These are phyloP conservation scores for Uropsilus gracilis DNA, from an alignment of 2,113 vertebrate genomes.

Conservation along the genomic window DNA sequence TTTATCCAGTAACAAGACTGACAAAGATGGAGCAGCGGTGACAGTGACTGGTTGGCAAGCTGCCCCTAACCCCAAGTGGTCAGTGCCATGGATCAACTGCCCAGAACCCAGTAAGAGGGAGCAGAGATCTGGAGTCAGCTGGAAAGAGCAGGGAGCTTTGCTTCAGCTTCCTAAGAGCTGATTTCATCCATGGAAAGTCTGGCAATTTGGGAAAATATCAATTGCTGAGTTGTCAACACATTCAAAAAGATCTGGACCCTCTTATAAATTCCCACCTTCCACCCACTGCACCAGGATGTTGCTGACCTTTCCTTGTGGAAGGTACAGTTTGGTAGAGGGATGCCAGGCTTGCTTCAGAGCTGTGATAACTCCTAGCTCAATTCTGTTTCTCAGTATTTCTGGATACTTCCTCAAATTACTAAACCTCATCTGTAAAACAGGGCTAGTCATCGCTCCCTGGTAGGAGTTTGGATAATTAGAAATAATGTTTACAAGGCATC, in stretches of 20 bases:
- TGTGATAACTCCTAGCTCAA: neutral
- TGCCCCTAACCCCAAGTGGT: no score
- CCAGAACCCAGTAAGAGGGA: neutral
- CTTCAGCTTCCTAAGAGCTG: neutral
- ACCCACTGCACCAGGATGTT: no score
- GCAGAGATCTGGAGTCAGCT: neutral
- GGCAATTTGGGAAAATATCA: neutral
- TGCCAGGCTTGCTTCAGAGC: neutral
- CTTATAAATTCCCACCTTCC: neutral
- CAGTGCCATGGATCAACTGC: neutral
- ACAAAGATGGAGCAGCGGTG: no score
- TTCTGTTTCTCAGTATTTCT: neutral
- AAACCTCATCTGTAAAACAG: neutral
- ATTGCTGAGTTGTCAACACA: neutral
- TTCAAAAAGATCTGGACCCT: neutral
- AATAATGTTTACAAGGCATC: neutral
- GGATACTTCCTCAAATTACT: neutral
- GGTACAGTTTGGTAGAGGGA: fast-evolving
- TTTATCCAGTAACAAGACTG: neutral
- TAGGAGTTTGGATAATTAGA: neutral
- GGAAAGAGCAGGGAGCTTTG: neutral
- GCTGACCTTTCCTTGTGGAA: neutral
- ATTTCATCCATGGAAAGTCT: neutral
- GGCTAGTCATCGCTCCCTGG: neutral
- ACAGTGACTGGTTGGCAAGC: neutral